Evolutionary conservation across 2,113 vertebrate species (phyloP).

Genomic region (Axis porcinus): DNA sequence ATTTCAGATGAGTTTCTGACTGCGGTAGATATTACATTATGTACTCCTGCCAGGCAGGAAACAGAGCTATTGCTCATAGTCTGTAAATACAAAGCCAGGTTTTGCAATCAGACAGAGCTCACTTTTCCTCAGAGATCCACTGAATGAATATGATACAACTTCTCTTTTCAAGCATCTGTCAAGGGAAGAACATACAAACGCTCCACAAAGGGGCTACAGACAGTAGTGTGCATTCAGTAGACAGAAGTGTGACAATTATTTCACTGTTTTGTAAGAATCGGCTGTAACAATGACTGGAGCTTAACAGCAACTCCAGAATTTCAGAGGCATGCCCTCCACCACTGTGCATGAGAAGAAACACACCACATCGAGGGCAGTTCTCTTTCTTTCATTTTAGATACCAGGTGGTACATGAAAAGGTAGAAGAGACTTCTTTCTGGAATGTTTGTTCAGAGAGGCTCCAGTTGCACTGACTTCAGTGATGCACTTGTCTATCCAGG

Average conservation of each 20-base stretch:
- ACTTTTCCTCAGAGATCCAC: not conserved
- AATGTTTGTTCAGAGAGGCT: not conserved
- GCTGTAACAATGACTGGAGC: not conserved
- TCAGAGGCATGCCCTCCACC: not conserved
- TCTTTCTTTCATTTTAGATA: not conserved
- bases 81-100: not conserved
- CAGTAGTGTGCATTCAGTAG: not conserved
- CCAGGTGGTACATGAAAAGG: not conserved
- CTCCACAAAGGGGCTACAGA: not conserved
- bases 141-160: not conserved
- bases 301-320: not conserved
- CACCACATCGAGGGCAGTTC: not conserved
- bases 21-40: rapidly evolving
- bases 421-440: not conserved
- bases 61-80: not conserved
- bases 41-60: not conserved
- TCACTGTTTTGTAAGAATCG: not conserved
- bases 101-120: not conserved
- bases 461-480: not conserved
- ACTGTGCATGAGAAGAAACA: not conserved
- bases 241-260: not conserved
- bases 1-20: not conserved
- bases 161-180: not conserved
- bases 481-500: not conserved
- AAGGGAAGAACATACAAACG: not conserved